Base-by-base conservation (phyloP, 2,797 vertebrate species). In the Esox masquinongy region DNA sequence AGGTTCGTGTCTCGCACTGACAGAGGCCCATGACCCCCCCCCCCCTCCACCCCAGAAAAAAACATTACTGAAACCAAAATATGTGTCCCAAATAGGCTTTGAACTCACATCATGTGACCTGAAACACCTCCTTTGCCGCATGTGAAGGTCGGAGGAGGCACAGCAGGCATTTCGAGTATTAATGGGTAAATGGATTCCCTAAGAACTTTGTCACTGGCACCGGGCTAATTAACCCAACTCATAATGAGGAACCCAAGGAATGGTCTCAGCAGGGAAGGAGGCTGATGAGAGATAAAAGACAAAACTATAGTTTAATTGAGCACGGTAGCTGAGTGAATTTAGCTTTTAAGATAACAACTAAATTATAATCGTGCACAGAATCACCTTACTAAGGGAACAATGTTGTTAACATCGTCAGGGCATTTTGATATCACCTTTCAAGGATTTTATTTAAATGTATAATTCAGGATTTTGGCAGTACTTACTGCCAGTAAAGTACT, bases 191-290 rank as follows among this genome's bases (percentile, higher is more conserved):
- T 88, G 64, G 80, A 89, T 85, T 90, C 88, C 88, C 85, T 78
- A 71, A 86, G 90, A 88, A 82, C 77, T 87, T 73, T 71, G 67
- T 50, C 68, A 31, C 67, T 50, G 77, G 67, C 78, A 79, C 74
- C 31, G 70, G 77, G 82, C 87, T 89, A 90, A 92, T 92, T 92
- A 91, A 74, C 74, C 75, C 73, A 71, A 80, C 82, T 89, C 86
- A 91, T 92, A 89, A 88, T 82, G 81, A 89, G 74, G 77, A 82
- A 84, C 87, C 82, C 75, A 11, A 78, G 80, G 77, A 88, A 81
- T 74, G 79, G 80, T 80, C 85, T 86, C 87, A 76, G 81, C 75
- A 85, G 88, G 80, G 81, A 22, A 14, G 22, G 22, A 26, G 22
- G 24, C 56, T 61, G 56, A 61, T 61, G 9, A 61, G 56, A 61